These are phyloP conservation scores for Limnothrissa miodon DNA, from an alignment of 2,113 vertebrate genomes.

Conservation along the genomic window DNA sequence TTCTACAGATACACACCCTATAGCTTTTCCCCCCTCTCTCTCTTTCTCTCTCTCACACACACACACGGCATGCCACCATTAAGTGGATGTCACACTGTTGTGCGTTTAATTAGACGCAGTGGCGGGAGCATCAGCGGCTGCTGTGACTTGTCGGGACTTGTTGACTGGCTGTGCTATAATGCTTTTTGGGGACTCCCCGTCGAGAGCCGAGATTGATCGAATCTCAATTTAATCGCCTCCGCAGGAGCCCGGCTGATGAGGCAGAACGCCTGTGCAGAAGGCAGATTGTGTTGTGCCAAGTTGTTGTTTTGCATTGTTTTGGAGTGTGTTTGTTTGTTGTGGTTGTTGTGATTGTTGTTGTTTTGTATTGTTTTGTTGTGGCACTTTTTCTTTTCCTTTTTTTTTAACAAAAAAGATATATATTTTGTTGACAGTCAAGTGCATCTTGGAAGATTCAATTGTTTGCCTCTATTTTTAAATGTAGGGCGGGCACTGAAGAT, in stretches of 20 bases:
- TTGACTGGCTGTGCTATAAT: neutral
- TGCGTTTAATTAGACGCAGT: conserved; percentile 16
- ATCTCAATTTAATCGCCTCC: conserved; percentile 11
- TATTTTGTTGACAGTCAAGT: neutral
- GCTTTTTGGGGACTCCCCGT: neutral
- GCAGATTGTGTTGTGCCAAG: neutral
- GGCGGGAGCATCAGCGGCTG: neutral
- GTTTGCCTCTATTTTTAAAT: neutral
- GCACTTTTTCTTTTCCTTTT: neutral
- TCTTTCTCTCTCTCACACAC: neutral
- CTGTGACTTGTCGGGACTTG: conserved; percentile 7
- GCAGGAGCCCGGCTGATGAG: neutral
- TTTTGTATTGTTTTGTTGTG: neutral
- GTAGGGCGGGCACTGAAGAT: neutral
- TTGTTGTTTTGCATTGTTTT: neutral
- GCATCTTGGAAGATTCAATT: neutral
- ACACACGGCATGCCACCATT: neutral
- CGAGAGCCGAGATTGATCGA: neutral
- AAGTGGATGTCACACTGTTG: conserved; percentile 4
- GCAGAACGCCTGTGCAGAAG: neutral
- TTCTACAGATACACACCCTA: neutral
- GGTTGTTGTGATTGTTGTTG: neutral
- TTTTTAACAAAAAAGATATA: neutral
- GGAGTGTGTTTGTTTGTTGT: neutral
- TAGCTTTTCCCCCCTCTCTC: neutral